Evolutionary conservation across 2,797 vertebrate genomes (phyloP), one percentile per base, ranked within the genome.

Genomic region (Spheniscus humboldti): DNA sequence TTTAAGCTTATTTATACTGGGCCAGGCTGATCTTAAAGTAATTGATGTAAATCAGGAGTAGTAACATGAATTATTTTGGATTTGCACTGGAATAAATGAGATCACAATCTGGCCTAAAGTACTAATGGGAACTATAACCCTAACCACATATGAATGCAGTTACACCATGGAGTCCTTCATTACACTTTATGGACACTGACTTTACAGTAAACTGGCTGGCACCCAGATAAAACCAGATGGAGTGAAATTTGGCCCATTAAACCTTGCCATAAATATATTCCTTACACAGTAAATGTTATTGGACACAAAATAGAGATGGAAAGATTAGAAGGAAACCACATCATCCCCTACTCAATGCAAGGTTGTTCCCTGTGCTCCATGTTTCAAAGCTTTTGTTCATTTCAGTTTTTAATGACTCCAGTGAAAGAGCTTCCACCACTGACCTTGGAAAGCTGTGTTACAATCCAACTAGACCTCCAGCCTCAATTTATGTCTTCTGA

Each of bases 1-100:
- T 77, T 81, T 14, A 71, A 60, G 82, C 71, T 68, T 91, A 62
- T 77, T 94, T 93, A 90, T 78, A 80, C 45, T 89, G 53, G 84
- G 78, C 50, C 68, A 85, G 33, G 15, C 48, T 91, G 84, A 94
- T 95, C 81, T 87, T 79, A 83, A 89, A 92, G 37, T 82, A 90
- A 85, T 66, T 67, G 66, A 86, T 86, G 59, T 83, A 85, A 93
- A 94, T 83, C 60, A 85, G 84, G 60, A 95, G 75, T 71, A 96
- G 75, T 27, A 85, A 88, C 74, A 50, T n/a, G 80, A 95, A 78
- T 96, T 91, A 89, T 83, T 95, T 52, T 92, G 75, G 80, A 95
- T 96, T 96, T 96, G 62, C 64, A 86, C 72, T 95, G 94, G 88
- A 96, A 95, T 96, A 96, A 97, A 79, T 97, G 95, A 97, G 94